Evolutionary conservation across 1,140 invertebrate species (phyloP), one percentile per base, ranked within the genome.

Genomic region (Bombus haemorrhoidalis): DNA sequence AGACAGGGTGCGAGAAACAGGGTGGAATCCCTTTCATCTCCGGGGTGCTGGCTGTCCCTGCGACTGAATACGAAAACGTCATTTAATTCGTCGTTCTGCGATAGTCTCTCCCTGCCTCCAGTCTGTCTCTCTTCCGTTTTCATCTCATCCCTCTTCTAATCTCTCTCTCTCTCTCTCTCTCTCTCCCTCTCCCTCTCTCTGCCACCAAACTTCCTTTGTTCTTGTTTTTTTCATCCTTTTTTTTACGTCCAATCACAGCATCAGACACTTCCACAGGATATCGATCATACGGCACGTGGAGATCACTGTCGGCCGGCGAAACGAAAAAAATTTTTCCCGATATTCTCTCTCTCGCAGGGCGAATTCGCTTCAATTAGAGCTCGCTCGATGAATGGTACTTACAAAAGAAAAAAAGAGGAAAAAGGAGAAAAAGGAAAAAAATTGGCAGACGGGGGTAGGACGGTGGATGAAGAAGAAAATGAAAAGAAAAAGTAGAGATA

Each of bases 51-150:
- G 47, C 62, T 59, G 87, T 85, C 68, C 59, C 77, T 85, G 81
- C 88, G 85, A 78, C 79, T 86, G 88, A 90, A 90, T 90, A 89
- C 88, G 88, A 90, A 90, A 90, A 89, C 88, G 88, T 90, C 88
- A 90, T 90, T 90, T 90, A 90, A 90, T 89, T 90, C 85, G 81
- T 78, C 85, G 89, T 83, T 83, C 78, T 85, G 71, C 81, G 88
- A 89, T 79, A 89, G 81, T 79, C 43, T 72, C 83, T 73, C 41
- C 71, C 86, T 47, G 81, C 59, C 87, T 74, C 34, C 37, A 13
- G 28, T 62, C 59, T 12, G 10, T 85, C 75, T 80, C 69, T 64
- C 66, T 57, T 73, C 43, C 41, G 57, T 76, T 73, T n/a, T 12
- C 39, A 22, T 4, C 34, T 2, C 10, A 13, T 41, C 8, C 39